Evolutionary conservation across 2,888 invertebrate species (phyloP), one percentile per base, ranked within the genome.

Genomic region (Blera fallax): DNA sequence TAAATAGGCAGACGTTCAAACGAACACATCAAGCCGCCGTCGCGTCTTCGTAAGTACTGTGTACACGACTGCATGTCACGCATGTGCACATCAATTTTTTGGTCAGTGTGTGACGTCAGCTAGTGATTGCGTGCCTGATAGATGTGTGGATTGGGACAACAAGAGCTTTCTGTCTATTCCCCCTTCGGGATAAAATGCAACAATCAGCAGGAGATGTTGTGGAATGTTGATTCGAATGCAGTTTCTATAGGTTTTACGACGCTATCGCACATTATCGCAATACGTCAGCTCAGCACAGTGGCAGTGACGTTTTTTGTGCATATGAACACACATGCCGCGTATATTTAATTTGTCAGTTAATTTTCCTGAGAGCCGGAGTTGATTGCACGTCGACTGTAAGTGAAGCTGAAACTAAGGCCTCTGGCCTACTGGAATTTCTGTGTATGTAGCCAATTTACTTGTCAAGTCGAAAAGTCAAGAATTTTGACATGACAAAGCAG

Each of bases 81-180:
- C 85, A 85, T 85, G 81, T 77, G 81, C 81, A 77, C 76, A 77
- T 67, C 73, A 74, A 58, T 65, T 65, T 32, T 64, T 79, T 21
- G 40, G 50, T 29, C 34, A 37, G 27, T 45, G 27, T 45, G 37
- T 84, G 84, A 84, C 84, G 84, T 84, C 80, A 84, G 64, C 45
- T 62, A 27, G 6, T 8, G 67, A 18, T 84, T 84, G 84, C 80
- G 84, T 84, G 84, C 64, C 43, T 14, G 56, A 34, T 60, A 62
- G 40, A 69, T 29, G 48, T 60, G 2, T 16, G 10, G 27, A 21
- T 18, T 37, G 40, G 16, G 40, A 18, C 18, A 18, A 52, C 27
- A 34, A 37, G 48, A 50, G 29, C 43, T 69, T 77, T 16, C 56
- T 52, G 29, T 50, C 18, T 32, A 18, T 40, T 11, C 60, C 29